Evolutionary conservation across 2,888 invertebrate species (phyloP), one percentile per base, ranked within the genome.

Genomic region (Campaea margaritaria): DNA sequence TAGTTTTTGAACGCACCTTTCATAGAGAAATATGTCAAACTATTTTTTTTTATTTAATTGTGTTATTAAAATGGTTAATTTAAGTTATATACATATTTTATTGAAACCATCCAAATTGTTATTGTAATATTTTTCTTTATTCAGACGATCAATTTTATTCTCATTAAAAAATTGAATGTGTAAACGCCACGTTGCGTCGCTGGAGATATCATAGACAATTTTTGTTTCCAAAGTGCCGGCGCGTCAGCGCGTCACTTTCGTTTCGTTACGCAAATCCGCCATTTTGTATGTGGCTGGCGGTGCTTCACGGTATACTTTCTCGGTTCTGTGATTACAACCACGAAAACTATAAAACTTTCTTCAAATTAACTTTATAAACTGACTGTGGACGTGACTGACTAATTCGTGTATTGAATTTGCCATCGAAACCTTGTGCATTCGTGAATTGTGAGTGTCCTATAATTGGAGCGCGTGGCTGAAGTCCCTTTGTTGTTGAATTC

Each of bases 221-320:
- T 39, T 44, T 62, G 55, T 57, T 64, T 69, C 68, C 75, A 74
- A n/a, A 57, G 66, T 81, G 80, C 84, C 86, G 85, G 89, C 88
- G 88, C 87, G 86, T 88, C 89, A 87, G 84, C 89, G 91, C 91
- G 91, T 7, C 31, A 10, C 31, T 31, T 31, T 88, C 88, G 85
- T 88, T 89, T 86, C 87, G 84, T 88, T 90, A 87, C 89, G 87
- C 87, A 86, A 88, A 90, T 91, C 93, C 92, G 93, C 93, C 93
- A 93, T 93, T 93, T 93, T 93, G 93, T 91, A 91, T 88, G 91
- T 90, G 85, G 91, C 90, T 90, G 91, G 93, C 91, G 90, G 93
- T 89, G 89, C 87, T 87, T 87, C 85, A 82, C 81, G 87, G 82
- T 85, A 84, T 82, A 87, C 84, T 87, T 85, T 86, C 83, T 84